Percentiles rank a stretch among this genome's conserved stretches.
Conservation (phyloP, 2,888 invertebrate genomes). For the Toxonevra muliebris region DNA sequence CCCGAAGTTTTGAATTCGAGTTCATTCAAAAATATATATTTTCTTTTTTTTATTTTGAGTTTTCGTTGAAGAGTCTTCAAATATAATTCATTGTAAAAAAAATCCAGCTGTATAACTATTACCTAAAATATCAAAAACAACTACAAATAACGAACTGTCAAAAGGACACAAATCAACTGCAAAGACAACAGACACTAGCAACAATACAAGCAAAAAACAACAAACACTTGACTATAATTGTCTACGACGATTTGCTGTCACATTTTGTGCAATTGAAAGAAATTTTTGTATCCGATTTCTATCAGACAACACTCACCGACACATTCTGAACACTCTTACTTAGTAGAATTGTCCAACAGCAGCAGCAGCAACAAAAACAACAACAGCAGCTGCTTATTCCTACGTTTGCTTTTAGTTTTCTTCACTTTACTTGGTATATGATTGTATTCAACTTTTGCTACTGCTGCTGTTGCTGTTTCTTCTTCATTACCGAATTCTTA, state of each 20-base stretch:
- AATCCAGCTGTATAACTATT: neutral
- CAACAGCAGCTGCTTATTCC: slow-evolving; percentile 36
- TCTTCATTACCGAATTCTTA: slow-evolving; percentile 27
- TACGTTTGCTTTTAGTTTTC: neutral
- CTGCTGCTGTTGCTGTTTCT: neutral
- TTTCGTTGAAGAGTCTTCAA: too few relatives aligned
- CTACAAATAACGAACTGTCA: slow-evolving; percentile 31
- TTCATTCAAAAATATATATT: too few relatives aligned
- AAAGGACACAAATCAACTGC: slow-evolving; percentile 46
- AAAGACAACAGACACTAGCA: slow-evolving; percentile 10
- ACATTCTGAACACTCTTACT: slow-evolving; percentile 15
- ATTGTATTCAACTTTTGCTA: too few relatives aligned
- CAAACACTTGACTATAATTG: slow-evolving; percentile 45
- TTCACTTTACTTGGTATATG: too few relatives aligned
- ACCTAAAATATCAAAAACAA: slow-evolving; percentile 18
- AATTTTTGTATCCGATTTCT: slow-evolving; percentile 44
- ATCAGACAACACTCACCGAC: slow-evolving; percentile 11
- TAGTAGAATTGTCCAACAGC: slow-evolving; percentile 27
- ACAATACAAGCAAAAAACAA: neutral
- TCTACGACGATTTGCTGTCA: slow-evolving; percentile 32
- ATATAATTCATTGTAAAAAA: neutral
- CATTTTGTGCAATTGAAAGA: slow-evolving; percentile 32
- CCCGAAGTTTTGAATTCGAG: too few relatives aligned
- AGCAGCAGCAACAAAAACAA: slow-evolving; percentile 25
- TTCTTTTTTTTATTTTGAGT: too few relatives aligned